Conservation (phyloP, 2,797 vertebrate species). For the Artibeus jamaicensis region DNA sequence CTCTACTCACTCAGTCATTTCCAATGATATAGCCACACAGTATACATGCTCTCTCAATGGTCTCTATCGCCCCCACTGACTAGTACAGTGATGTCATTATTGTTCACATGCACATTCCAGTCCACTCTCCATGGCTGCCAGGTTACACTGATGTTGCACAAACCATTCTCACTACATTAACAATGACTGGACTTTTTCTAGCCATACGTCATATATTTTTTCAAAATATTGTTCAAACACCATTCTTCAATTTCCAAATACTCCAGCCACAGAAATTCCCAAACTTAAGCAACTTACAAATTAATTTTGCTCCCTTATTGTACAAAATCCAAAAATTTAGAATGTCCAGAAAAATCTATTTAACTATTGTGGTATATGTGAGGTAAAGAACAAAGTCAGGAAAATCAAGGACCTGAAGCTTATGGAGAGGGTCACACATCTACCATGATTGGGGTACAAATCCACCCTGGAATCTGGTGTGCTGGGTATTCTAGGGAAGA, state of each 20-base stretch:
- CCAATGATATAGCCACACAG: not conserved
- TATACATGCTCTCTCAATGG: not conserved
- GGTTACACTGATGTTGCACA: not conserved
- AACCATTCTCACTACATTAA: not conserved
- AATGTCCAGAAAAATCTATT: not conserved
- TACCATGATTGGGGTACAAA: not conserved
- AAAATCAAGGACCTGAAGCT: not conserved
- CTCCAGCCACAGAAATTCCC: not conserved
- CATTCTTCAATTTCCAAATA: slow-evolving; percentile 39
- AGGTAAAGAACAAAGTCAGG: not conserved
- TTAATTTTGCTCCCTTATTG: not conserved
- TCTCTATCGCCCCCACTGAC: not conserved
- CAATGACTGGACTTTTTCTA: not conserved
- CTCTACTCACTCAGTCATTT: not conserved
- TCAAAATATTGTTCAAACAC: not conserved
- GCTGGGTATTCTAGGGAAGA: not conserved
- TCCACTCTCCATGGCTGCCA: not conserved
- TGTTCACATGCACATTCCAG: not conserved
- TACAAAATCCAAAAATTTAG: not conserved
- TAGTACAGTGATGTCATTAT: not conserved
- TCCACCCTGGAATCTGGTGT: not conserved
- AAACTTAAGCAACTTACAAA: not conserved
- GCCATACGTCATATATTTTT: not conserved
- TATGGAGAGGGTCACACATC: not conserved
- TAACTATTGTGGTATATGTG: not conserved